A percentile compares a stretch with the other conserved stretches of the same genome.
These are phyloP conservation scores for Lytechinus variegatus DNA, from an alignment of 35 echinoderm and acorn worm genomes.

Conservation along the genomic window DNA sequence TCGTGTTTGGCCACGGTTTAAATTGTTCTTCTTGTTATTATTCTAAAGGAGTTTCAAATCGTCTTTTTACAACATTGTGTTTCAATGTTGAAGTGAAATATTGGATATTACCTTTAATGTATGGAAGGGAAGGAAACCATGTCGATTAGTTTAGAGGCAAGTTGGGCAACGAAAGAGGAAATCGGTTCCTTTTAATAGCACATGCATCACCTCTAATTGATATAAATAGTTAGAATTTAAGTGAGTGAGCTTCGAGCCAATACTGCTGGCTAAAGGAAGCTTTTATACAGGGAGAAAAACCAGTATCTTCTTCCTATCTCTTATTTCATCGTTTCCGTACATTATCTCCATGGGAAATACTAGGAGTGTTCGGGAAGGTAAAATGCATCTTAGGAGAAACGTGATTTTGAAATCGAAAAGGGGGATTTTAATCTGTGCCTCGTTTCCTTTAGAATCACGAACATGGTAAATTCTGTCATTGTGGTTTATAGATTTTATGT, in stretches of 20 bases:
- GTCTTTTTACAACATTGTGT: no score
- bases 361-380: background rate
- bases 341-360: background rate
- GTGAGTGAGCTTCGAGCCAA: background rate
- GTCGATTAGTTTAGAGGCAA: background rate
- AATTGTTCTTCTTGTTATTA: no score
- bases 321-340: background rate
- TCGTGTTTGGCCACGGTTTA: no score
- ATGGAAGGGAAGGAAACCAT: background rate
- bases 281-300: background rate
- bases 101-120: background rate
- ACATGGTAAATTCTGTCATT: no score
- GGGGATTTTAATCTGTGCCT: background rate
- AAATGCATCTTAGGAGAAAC: background rate
- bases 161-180: background rate
- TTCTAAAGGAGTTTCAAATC: no score
- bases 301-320: background rate
- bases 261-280: background rate
- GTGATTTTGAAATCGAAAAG: background rate
- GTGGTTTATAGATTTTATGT: no score
- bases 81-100: background rate
- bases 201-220: conserved; percentile 10
- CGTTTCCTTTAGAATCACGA: no score
- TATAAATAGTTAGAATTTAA: background rate
- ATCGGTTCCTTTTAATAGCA: conserved; percentile 12